Evolutionary conservation across 2,888 invertebrate species (phyloP), one percentile per base, ranked within the genome.

Genomic region (Pilophorus perplexus): DNA sequence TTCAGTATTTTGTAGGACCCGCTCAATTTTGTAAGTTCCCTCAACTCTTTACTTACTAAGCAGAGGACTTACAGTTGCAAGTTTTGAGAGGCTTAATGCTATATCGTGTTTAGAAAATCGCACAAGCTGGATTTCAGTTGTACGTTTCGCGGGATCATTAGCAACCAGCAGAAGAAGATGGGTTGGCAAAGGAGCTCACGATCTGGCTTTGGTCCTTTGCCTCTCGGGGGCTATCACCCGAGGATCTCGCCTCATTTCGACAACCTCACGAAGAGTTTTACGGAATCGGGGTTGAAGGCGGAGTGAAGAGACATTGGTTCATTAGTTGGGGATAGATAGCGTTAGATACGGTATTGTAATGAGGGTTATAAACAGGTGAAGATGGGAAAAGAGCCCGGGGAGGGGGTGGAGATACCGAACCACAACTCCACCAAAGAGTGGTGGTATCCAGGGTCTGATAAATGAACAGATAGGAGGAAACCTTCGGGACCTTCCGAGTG

Each of bases 391-490:
- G n/a, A 50, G 22, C 10, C 2, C 27, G 33, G 44, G 22, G 37
- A 14, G 46, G 62, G 33, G 38, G 42, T 2, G 40, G 44, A 27
- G 44, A 46, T 46, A 46, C 46, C 46, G 23, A 57, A 22, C 57
- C 12, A 33, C 37, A 28, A 55, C 16, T 20, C 37, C 20, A 18
- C 37, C 38, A 40, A 57, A 57, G 57, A 57, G 57, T 22, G 52
- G 27, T 28, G 54, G 54, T 54, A 54, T 54, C 54, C 23, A 22
- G 42, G 25, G 64, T 28, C 67, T 46, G 67, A 67, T 67, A 67
- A 67, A 67, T 67, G 67, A 67, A 67, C 64, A 67, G 67, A 67
- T 67, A 67, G 54, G n/a, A n/a, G n/a, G n/a, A n/a, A n/a, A n/a
- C n/a, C n/a, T n/a, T 40, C 46, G 4, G 52, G 44, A 20, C 57